phyloP scores from a whole-genome alignment of 2,888 invertebrate genomes.

The Prosopocoilus inquinatus region DNA sequence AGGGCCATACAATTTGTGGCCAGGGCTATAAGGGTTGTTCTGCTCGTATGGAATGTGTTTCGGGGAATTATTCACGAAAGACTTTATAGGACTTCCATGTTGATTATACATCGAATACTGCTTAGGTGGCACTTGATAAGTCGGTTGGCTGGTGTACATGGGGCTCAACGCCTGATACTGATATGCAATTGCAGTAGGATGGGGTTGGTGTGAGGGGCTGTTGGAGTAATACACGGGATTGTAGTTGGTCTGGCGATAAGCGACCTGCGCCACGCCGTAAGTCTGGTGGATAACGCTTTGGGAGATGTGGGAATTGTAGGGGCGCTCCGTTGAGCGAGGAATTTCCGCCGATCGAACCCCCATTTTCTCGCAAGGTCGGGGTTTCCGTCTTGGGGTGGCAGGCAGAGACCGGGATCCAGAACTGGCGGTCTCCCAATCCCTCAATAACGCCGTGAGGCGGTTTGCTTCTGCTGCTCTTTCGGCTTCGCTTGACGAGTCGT shows the following conservation, averaged over 20 bases:
- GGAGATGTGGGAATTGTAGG: conserved; percentile 34
- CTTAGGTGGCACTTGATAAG: conserved; percentile 34
- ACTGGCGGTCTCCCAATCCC: conserved; percentile 76
- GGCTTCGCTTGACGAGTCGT: conserved; percentile 74
- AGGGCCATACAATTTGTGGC: conserved; percentile 34
- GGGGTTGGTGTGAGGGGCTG: conserved; percentile 7
- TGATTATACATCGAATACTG: conserved; percentile 39
- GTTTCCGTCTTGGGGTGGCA: conserved; percentile 49
- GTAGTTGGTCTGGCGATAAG: conserved; percentile 18
- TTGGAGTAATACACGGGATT: conserved; percentile 23
- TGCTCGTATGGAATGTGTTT: conserved; percentile 40
- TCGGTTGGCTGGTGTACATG: conserved; percentile 38
- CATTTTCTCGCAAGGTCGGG: conserved; percentile 22
- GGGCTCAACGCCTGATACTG: conserved; percentile 45
- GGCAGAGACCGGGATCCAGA: conserved; percentile 57
- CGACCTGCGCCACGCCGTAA: conserved; percentile 41
- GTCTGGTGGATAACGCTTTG: conserved; percentile 47
- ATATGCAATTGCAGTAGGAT: conserved; percentile 31
- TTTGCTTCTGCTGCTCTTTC: conserved; percentile 69
- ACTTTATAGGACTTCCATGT: conserved; percentile 37
- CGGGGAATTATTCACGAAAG: conserved; percentile 36
- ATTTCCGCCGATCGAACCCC: conserved; percentile 13
- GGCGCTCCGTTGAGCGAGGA: conserved; percentile 8
- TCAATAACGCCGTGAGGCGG: conserved; percentile 65
- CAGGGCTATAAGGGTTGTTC: conserved; percentile 30